Evolutionary conservation across 2,113 vertebrate species (phyloP).

Genomic region (Catharus minimus): DNA sequence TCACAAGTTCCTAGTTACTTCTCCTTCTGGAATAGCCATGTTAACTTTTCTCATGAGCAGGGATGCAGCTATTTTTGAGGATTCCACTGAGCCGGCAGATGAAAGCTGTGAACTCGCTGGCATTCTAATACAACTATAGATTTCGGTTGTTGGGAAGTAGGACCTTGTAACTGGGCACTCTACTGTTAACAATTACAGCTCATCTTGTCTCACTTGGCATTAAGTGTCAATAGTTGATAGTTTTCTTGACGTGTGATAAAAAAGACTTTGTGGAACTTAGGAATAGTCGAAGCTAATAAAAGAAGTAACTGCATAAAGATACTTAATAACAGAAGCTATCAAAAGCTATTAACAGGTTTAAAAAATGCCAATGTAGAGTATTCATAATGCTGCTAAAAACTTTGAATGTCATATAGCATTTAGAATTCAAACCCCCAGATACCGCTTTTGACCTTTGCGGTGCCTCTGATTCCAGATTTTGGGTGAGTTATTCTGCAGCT

Average conservation of each 20-base stretch:
- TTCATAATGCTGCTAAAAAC: not conserved
- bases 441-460: not conserved
- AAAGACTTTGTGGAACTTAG: not conserved
- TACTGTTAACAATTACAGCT: rapidly evolving
- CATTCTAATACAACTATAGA: not conserved
- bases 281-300: not conserved
- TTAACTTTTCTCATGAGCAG: not conserved
- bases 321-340: not conserved
- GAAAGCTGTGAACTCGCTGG: not conserved
- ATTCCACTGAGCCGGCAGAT: not conserved
- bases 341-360: not conserved
- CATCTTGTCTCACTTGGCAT: not conserved
- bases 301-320: not conserved
- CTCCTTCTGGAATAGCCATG: not conserved
- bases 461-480: not conserved
- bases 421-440: not conserved
- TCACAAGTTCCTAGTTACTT: not conserved
- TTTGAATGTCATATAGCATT: not conserved
- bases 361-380: not conserved
- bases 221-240: not conserved
- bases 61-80: not conserved
- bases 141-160: not conserved
- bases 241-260: not conserved
- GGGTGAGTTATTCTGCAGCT: not conserved
- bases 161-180: rapidly evolving